phyloP scores from a whole-genome alignment of 2,113 vertebrate genomes.

The Apteryx mantelli region DNA sequence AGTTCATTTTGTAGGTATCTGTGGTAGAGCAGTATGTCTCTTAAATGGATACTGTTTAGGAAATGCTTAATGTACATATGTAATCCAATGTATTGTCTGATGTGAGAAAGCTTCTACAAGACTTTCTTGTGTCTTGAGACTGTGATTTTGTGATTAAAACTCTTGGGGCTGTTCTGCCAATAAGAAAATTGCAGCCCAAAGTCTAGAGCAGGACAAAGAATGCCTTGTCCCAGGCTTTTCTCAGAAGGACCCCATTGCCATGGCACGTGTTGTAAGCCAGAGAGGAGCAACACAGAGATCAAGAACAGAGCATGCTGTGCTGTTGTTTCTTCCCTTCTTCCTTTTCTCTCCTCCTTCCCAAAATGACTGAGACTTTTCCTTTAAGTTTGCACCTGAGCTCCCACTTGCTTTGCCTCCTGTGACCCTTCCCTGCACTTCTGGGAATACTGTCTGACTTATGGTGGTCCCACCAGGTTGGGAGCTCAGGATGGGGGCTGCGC shows the following conservation, averaged over 20 bases:
- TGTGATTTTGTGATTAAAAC: neutral
- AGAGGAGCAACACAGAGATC: neutral
- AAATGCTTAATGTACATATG: fast-evolving
- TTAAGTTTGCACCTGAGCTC: neutral
- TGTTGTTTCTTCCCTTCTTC: neutral
- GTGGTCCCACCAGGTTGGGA: neutral
- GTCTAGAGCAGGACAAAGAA: fast-evolving
- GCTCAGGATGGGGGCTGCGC: too few relatives aligned
- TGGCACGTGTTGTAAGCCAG: neutral
- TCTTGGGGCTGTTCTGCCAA: neutral
- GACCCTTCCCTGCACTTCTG: neutral
- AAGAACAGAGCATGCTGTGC: neutral
- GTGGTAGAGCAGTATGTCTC: neutral
- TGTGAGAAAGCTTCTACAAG: neutral
- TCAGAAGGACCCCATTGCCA: neutral
- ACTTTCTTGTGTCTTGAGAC: neutral
- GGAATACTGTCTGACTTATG: neutral
- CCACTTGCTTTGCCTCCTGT: neutral
- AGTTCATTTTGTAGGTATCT: neutral
- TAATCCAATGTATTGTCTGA: fast-evolving
- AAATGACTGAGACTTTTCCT: neutral
- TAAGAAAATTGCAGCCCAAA: neutral
- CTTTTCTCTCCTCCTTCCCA: neutral
- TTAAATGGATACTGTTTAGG: neutral
- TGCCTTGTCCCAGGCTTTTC: neutral